phyloP scores from a whole-genome alignment of 2,888 invertebrate species.

The Caenorhabditis becei region DNA sequence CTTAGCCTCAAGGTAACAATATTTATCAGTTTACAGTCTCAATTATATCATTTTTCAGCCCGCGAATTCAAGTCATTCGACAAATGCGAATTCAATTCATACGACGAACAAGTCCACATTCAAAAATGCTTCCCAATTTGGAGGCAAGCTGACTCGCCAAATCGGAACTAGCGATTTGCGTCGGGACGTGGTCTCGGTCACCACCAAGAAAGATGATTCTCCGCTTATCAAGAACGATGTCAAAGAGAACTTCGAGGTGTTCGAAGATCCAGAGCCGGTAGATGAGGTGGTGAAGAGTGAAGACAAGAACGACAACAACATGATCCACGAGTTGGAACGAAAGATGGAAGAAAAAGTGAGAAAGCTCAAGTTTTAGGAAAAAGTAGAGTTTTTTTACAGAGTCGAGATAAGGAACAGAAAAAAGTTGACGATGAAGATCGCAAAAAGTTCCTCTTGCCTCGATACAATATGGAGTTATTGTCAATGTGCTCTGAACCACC shows the following conservation, averaged over 20 bases:
- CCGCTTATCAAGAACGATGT: constrained; percentile 26
- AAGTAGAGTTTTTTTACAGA: constrained; percentile 17
- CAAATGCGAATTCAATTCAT: neutral
- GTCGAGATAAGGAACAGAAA: constrained; percentile 6
- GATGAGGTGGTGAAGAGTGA: constrained; percentile 1
- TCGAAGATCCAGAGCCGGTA: constrained; percentile 35
- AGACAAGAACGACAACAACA: constrained; percentile 27
- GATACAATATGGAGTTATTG: constrained; percentile 34
- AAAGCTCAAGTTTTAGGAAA: neutral
- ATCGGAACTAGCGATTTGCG: constrained; percentile 45
- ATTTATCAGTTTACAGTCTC: neutral
- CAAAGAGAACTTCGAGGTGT: constrained; percentile 54
- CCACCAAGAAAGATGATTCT: neutral
- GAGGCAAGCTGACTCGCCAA: constrained; percentile 51
- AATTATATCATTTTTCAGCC: constrained; percentile 18
- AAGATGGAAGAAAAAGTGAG: constrained; percentile 46
- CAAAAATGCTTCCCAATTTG: constrained; percentile 15
- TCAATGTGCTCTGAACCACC: constrained; percentile 41
- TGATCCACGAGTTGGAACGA: constrained; percentile 48
- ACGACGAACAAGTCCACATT: neutral
- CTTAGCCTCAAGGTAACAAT: constrained; percentile 46
- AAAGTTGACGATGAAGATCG: neutral
- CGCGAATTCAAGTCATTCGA: constrained; percentile 14
- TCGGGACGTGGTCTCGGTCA: neutral
- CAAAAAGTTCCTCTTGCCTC: constrained; percentile 30